Evolutionary conservation across 2,888 invertebrate genomes (phyloP).

Genomic region (Brachynemurus nebulosus): DNA sequence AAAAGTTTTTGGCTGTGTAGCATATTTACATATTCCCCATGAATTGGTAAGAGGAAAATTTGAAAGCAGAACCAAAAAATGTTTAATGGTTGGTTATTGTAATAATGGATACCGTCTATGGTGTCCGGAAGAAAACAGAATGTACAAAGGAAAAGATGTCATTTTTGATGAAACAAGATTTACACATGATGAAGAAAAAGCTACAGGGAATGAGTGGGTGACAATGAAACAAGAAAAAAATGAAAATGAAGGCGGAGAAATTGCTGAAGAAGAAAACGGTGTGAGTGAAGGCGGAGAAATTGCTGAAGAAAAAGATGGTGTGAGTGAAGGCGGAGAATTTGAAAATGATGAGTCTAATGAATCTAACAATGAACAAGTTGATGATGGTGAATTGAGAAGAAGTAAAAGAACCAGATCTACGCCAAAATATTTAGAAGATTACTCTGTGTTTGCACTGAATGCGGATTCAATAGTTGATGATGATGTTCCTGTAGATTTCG

Average conservation of each 20-base stretch:
- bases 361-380: neutral
- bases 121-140: conserved; percentile 7
- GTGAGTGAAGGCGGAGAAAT: neutral
- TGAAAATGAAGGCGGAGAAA: neutral
- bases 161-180: neutral
- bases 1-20: conserved; percentile 21
- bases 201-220: no score
- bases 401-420: neutral
- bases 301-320: neutral
- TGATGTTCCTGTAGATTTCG: conserved; percentile 10
- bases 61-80: conserved; percentile 2
- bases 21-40: conserved; percentile 10
- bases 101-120: conserved; percentile 10
- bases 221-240: neutral
- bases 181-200: neutral
- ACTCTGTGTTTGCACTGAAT: conserved; percentile 9
- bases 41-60: conserved; percentile 11
- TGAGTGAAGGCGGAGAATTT: no score
- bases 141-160: neutral
- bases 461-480: conserved; percentile 13
- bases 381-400: neutral
- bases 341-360: neutral
- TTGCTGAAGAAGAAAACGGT: neutral
- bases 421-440: conserved; percentile 5
- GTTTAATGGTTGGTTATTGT: conserved; percentile 8